Conservation (phyloP, 2,797 vertebrate species). For the Paguma larvata region DNA sequence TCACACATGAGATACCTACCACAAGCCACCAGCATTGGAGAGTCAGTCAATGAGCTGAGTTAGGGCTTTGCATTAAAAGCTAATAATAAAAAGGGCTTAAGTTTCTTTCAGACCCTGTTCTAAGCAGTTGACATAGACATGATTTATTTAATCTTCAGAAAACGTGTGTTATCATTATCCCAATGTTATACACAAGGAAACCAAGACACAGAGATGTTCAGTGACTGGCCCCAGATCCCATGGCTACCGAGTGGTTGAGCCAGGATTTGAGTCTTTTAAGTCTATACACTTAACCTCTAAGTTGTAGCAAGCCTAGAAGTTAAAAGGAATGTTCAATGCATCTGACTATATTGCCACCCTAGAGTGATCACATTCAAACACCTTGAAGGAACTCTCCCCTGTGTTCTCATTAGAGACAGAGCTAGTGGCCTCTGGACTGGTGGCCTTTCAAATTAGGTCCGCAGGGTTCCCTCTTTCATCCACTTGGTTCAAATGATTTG, state of each 20-base stretch:
- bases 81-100: slow-evolving; percentile 20
- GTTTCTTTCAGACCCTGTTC: neutral
- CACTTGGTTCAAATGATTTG: neutral
- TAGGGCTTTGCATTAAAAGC: neutral
- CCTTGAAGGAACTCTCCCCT: neutral
- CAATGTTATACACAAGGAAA: neutral
- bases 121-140: neutral
- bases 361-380: neutral
- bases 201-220: neutral
- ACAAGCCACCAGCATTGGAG: neutral
- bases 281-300: neutral
- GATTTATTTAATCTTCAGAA: slow-evolving; percentile 26
- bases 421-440: neutral
- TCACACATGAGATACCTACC: neutral
- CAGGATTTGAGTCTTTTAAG: neutral
- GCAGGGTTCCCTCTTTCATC: neutral
- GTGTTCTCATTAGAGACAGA: neutral
- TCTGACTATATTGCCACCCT: neutral
- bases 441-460: slow-evolving; percentile 11
- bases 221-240: neutral
- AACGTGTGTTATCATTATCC: neutral
- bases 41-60: neutral
- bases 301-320: neutral
- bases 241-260: neutral
- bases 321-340: neutral